Evolutionary conservation across 1,140 invertebrate genomes (phyloP).

Genomic region (Zaprionus tsacasi): DNA sequence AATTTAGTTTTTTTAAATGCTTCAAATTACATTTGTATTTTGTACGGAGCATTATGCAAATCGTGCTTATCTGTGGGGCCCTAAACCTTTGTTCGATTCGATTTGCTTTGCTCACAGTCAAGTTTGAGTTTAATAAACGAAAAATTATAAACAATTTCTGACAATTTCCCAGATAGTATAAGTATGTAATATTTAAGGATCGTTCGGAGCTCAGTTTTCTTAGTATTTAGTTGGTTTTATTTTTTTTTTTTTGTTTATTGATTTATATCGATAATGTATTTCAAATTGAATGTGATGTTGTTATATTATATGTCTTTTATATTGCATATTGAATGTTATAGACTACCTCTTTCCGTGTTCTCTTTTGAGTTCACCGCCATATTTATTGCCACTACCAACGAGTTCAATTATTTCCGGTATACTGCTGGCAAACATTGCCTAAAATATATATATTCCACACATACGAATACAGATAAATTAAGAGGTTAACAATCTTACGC

Average conservation of each 20-base stretch:
- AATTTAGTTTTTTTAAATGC: conserved; percentile 6
- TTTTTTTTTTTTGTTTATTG: conserved; percentile 39
- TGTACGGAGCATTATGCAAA: conserved; percentile 18
- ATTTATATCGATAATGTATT: conserved; percentile 53
- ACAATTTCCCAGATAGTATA: conserved; percentile 2
- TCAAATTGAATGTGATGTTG: conserved; percentile 61
- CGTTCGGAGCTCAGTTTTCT: conserved; percentile 18
- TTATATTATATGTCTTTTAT: conserved; percentile 41
- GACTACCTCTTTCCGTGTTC: conserved; percentile 98
- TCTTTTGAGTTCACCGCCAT: conserved; percentile 98
- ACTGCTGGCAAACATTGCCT: conserved; percentile 99
- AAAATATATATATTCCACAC: conserved; percentile 85
- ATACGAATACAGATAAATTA: conserved; percentile 67
- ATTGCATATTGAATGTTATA: conserved; percentile 64
- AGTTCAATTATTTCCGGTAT: conserved; percentile 99
- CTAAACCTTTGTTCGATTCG: conserved; percentile 11
- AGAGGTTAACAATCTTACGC: conserved; percentile 28
- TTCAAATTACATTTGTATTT: conserved; percentile 20
- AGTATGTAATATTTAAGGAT: conserved; percentile 1
- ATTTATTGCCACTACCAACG: conserved; percentile 98
- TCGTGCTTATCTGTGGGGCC: not conserved
- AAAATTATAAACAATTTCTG: conserved; percentile 22
- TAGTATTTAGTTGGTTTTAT: conserved; percentile 42
- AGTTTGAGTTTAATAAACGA: not conserved
- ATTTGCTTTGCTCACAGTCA: not conserved